phyloP scores from a whole-genome alignment of 2,113 vertebrate genomes.

The Anhinga anhinga region DNA sequence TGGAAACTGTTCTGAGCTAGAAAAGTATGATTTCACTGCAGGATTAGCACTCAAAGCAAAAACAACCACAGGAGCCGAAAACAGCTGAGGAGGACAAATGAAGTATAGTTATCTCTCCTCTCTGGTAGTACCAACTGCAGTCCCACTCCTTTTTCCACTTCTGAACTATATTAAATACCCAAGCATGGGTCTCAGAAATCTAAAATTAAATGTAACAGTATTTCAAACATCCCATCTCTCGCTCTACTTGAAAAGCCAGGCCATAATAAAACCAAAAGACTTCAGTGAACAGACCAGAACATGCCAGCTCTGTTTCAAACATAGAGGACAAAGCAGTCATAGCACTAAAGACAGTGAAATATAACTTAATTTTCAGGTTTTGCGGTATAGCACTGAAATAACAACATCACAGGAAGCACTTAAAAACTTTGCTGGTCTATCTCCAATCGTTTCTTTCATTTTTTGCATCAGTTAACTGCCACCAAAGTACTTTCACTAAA shows the following conservation, averaged over 20 bases:
- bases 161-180: not conserved
- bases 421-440: not conserved
- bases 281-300: not conserved
- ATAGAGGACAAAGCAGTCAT: not conserved
- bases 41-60: not conserved
- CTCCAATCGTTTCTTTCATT: not conserved
- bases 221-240: not conserved
- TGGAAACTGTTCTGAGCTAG: not conserved
- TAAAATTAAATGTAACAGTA: not conserved
- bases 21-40: not conserved
- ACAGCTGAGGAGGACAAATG: not conserved
- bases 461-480: not conserved
- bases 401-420: not conserved
- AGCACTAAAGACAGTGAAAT: not conserved
- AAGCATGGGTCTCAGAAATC: not conserved
- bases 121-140: not conserved
- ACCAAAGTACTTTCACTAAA: not conserved
- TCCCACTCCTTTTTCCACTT: not conserved
- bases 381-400: not conserved
- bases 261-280: not conserved
- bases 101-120: not conserved
- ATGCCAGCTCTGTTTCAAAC: not conserved
- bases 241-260: not conserved
- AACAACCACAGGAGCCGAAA: not conserved
- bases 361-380: not conserved